Conservation (phyloP, 2,113 vertebrate genomes). For the Tachycineta bicolor region DNA sequence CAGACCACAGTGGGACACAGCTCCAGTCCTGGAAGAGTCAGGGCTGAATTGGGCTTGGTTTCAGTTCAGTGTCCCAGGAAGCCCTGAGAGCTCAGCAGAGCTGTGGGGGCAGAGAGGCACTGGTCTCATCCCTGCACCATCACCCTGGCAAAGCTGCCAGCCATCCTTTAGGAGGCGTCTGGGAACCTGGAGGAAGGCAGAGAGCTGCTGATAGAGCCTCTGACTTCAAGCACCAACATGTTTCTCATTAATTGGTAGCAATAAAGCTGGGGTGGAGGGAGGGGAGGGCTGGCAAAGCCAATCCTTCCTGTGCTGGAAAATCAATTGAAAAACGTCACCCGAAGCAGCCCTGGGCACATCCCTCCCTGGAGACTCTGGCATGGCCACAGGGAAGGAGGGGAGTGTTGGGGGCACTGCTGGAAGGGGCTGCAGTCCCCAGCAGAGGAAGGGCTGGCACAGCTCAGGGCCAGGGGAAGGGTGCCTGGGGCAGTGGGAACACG, state of each 20-base stretch:
- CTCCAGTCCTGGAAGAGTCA: neutral
- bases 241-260: neutral
- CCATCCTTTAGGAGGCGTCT: neutral
- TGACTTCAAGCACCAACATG: neutral
- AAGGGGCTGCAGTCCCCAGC: neutral
- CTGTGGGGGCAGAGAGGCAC: neutral
- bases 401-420: neutral
- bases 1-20: neutral
- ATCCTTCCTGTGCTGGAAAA: neutral
- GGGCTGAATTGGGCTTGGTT: neutral
- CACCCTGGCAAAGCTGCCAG: neutral
- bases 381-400: neutral
- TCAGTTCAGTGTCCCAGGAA: neutral
- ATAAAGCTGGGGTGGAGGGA: neutral
- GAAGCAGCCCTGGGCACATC: neutral
- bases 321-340: neutral
- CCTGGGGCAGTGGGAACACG: neutral
- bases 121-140: rapidly evolving
- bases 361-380: neutral
- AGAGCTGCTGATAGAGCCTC: neutral
- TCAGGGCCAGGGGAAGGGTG: neutral
- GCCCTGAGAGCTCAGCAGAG: neutral
- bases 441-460: neutral
- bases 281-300: neutral
- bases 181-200: neutral